Evolutionary conservation across 2,113 vertebrate genomes (phyloP), one percentile per base, ranked within the genome.

Genomic region (Otolemur garnettii): DNA sequence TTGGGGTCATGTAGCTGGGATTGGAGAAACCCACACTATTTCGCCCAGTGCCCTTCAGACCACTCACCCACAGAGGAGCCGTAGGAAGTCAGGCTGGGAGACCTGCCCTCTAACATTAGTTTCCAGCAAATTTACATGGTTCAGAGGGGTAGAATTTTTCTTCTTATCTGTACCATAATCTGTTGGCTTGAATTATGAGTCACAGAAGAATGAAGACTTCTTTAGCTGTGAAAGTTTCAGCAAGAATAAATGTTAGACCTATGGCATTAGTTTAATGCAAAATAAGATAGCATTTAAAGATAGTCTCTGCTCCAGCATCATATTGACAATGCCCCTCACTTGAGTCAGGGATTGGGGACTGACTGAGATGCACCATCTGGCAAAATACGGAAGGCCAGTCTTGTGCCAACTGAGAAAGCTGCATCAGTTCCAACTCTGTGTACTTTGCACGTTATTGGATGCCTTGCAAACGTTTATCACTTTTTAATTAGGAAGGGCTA

Each of bases 401-500:
- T 80, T 94, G 80, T 96, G 97, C 97, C 97, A 97, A 81, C 75
- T 90, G 94, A 95, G 92, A 97, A 97, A 95, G 74, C 92, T 96
- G 93, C 72, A 87, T 95, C 93, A 81, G 64, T 97, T 97, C 97
- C 97, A 98, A 90, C 75, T 97, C 93, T 89, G 75, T 94, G 71
- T 97, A 87, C 91, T 96, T 94, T 95, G 71, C 83, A 97, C 66
- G 84, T 97, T 97, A 90, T 72, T 94, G 91, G 90, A 96, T 91
- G 95, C 85, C 90, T 97, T 92, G 93, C 84, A 97, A 97, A 96
- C 19, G 78, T 97, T 98, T 97, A 97, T 96, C 96, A 96, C 92
- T 97, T 98, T 98, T 97, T 96, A 97, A 98, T 97, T 97, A 95
- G 94, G 88, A 96, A 95, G 68, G 85, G 78, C 87, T 94, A 88